Evolutionary conservation across 1,140 invertebrate genomes (phyloP), one percentile per base, ranked within the genome.

Genomic region (Bactericera cockerelli): DNA sequence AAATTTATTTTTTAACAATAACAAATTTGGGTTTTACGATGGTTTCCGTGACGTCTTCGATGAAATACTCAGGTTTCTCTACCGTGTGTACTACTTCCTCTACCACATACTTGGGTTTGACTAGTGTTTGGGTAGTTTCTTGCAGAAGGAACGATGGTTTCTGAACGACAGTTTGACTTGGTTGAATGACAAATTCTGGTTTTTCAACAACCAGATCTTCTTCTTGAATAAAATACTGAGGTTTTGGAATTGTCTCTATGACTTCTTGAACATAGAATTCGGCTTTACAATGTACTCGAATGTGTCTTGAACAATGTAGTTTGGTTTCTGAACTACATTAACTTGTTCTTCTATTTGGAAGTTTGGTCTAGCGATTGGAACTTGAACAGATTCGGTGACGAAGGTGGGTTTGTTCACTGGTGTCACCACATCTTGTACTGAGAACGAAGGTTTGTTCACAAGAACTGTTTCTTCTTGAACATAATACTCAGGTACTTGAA

Each of bases 21-120:
- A 49, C 42, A n/a, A 49, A 49, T 49, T 49, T 49, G 6, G 42
- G 42, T 49, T 49, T 49, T 49, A 49, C 42, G 19, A 49, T 49
- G 6, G 42, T 49, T 49, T 49, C 42, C 22, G 42, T 49, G n/a
- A 16, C 19, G 8, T 49, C 42, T 49, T 49, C 42, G 19, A 49
- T 22, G 22, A 19, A 49, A 22, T 19, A 49, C 22, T 49, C 42
- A 6, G 42, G 42, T 49, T 49, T 49, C 22, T 10, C 42, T 19
- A 49, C 42, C 19, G n/a, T 49, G 6, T 49, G 8, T 6, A 49
- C 4, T 19, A 16, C 19, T 49, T 49, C 42, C 19, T 49, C 42
- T 10, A 49, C 42, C n/a, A 49, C 42, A 49, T 10, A 49, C 22
- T 16, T 49, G n/a, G 42, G 42, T 22, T 49, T 49, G 4, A 49